Base-by-base conservation (phyloP, 92 coral and sea anemone genomes). In the Zoanthus solanderi region DNA sequence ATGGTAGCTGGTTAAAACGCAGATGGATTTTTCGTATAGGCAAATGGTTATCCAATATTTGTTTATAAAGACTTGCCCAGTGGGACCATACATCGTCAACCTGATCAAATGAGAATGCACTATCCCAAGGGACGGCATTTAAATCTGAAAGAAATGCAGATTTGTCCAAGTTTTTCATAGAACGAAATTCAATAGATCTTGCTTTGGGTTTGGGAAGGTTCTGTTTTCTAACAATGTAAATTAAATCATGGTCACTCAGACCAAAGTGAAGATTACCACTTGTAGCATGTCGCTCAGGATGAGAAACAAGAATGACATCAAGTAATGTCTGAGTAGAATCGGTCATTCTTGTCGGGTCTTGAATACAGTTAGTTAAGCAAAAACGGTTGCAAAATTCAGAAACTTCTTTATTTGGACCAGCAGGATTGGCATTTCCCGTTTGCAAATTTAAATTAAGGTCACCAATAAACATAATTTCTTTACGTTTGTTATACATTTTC, bases 321-420 rank as follows among this genome's bases (percentile, higher is more conserved):
- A 93, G 90, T 81, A 89, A 56, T 34, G 83, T 88, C 60, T 61
- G 71, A 16, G 94, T 52, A 14, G 78, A 42, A 56, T 86, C n/a
- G 13, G 96, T 91, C 72, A 90, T 86, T 93, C 96, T 89, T 15
- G 94, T 93, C 9, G 94, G 89, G 17, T 93, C 79, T 37, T 76
- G 83, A 77, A 91, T 93, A 72, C 72, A 58, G 65, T 23, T 23
- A 23, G 23, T 23, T 23, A 23, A 23, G 23, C 23, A 23, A 23
- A 23, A 23, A 23, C 23, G 94, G 68, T 89, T 82, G 30, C 91
- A 88, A 78, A 93, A 93, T 5, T 84, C 34, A 77, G 89, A 48
- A 12, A 93, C 88, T 23, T 91, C 94, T 57, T 83, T 71, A 44
- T 76, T 91, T 57, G 96, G 96, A 15, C 90, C 94, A 53, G 72